Evolutionary conservation across 2,888 invertebrate genomes (phyloP), one percentile per base, ranked within the genome.

Genomic region (Ophion ellenae): DNA sequence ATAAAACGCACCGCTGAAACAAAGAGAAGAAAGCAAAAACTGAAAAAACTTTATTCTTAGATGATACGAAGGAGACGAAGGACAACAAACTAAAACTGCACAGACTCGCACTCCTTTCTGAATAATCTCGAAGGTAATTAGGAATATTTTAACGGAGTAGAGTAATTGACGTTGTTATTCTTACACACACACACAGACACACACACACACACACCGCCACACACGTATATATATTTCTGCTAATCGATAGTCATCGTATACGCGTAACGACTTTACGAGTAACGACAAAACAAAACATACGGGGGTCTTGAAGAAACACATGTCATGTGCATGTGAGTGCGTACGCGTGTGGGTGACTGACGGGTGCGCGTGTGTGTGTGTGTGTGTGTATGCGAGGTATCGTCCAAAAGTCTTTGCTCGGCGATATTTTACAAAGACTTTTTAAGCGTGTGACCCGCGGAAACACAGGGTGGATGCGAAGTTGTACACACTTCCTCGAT

Each of bases 151-250:
- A 86, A 80, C 71, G 76, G 36, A 77, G 64, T 76, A 77, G 45
- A 81, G 59, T 85, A 85, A 81, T 84, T 77, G 75, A 83, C 81
- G 82, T 86, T 87, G 86, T 87, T 86, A 79, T 87, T 86, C 80
- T 85, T 81, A 59, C 5, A 53, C 53, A 53, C 53, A 53, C 11
- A 53, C 14, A 3, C 14, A 14, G 1, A 53, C 47, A 53, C 47
- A 53, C 47, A 2, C 53, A 53, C 14, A 53, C 5, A 14, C 17
- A 53, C 14, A 53, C 17, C 11, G 2, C 11, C 17, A 47, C 14
- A 14, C 11, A 53, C 5, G 17, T 5, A 17, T 17, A 53, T 53
- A 53, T 14, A 81, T 87, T 77, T 87, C 83, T 85, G 87, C 81
- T 86, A 81, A 83, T 86, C 81, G 75, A 67, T 87, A 80, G 80